Evolutionary conservation across 1,140 invertebrate species (phyloP), one percentile per base, ranked within the genome.

Genomic region (Manduca sexta): DNA sequence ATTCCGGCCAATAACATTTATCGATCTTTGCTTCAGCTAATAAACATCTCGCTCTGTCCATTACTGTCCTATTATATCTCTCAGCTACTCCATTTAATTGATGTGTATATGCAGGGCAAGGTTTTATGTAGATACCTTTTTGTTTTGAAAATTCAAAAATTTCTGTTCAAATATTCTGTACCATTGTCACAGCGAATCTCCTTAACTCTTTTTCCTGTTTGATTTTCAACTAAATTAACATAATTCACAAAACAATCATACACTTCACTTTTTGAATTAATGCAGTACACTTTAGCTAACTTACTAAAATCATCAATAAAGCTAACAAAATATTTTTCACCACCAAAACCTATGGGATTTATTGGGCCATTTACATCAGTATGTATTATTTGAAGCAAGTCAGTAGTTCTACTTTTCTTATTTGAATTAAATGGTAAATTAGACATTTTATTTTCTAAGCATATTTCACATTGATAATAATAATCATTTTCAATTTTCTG

Each of bases 151-250:
- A 69, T 72, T 42, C 68, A 65, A 74, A 82, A 60, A 65, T 74
- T 45, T 26, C 49, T 48, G 52, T 72, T 72, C 40, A 66, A 55
- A 49, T 66, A 72, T 55, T 72, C 63, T 39, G 57, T 75, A 3
- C 81, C 80, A 60, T 83, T 84, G 51, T 86, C 76, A 49, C 74
- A 84, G 31, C 69, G 63, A 18, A 72, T 10, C 61, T 64, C 56
- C 46, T 69, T 66, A 16, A 68, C 39, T 37, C 16, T 67, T 56
- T 67, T 83, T 30, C 45, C 57, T 14, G 63, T 73, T 77, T 45
- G 78, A 57, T 60, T 57, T 68, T 70, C 52, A 39, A 72, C 54
- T 62, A 59, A 49, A 49, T 73, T 73, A 10, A 73, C 56, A 62
- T 57, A 69, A 48, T 69, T 53, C 56, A 62, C 59, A 40, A 74